Evolutionary conservation across 2,888 invertebrate genomes (phyloP), one percentile per base, ranked within the genome.

Genomic region (Drosophila ochracea): DNA sequence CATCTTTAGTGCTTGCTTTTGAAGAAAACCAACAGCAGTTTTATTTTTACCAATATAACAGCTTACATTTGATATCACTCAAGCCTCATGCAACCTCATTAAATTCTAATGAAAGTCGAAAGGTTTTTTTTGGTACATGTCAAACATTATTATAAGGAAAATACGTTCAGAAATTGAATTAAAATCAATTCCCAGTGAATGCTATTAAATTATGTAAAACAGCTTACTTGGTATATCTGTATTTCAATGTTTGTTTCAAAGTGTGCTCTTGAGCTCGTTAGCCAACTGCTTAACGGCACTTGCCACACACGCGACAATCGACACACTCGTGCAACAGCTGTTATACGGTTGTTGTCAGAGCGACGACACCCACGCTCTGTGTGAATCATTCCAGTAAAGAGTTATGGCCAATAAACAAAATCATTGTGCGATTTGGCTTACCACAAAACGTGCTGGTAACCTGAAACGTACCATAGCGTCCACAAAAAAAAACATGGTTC

Each of bases 401-500:
- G 88, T 90, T 90, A 90, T 89, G 90, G 88, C 77, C 87, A 87
- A 91, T 91, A 91, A 91, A 91, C 82, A 77, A 84, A 89, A 90
- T 90, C 83, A 83, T 85, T 77, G 77, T 66, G 52, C 61, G 50
- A 63, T 73, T 78, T 83, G 54, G 78, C 64, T 62, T 73, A 71
- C 65, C 82, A 68, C 67, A 70, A 68, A 71, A 81, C 86, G 81
- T 72, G 69, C 71, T 43, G 68, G 61, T 58, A 82, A 80, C 73
- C 68, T 73, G 68, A 53, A 61, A 19, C 31, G n/a, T n/a, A 47
- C 16, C 43, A 25, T 66, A 21, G 19, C 76, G 76, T 77, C 65
- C 54, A 74, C 81, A 75, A 77, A 86, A 77, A 77, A 86, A 83
- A 86, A 65, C 60, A 50, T 61, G 39, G 47, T 53, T 7, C 21